These are phyloP conservation scores for Colostygia pectinataria DNA, from an alignment of 2,888 invertebrate species.

Conservation along the genomic window DNA sequence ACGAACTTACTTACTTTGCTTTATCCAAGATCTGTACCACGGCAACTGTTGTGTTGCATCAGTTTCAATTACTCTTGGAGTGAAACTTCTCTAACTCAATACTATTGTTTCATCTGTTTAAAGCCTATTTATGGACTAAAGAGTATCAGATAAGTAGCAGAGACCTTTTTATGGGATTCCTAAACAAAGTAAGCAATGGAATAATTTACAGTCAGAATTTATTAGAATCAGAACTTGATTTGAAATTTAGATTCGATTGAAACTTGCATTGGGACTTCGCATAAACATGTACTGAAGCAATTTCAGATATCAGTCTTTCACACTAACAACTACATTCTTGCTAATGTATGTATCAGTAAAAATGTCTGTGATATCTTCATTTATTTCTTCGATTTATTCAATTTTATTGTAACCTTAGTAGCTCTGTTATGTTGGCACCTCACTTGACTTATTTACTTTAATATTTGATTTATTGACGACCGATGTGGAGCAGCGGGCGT, in stretches of 20 bases:
- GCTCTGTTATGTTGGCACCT: no score
- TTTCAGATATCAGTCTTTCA: neutral
- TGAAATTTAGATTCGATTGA: slow-evolving; percentile 15
- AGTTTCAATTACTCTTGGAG: neutral
- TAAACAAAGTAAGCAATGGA: slow-evolving; percentile 18
- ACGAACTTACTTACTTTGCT: no score
- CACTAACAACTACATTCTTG: neutral
- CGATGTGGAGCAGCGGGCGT: no score
- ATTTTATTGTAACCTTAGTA: no score
- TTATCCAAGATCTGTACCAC: no score
- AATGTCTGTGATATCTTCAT: no score
- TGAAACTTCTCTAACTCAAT: neutral
- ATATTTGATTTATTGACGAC: no score
- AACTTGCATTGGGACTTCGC: neutral
- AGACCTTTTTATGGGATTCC: slow-evolving; percentile 19
- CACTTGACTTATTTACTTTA: no score
- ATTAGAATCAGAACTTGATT: slow-evolving; percentile 3
- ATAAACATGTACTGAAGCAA: neutral
- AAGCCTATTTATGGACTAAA: slow-evolving; percentile 23
- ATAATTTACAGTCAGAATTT: slow-evolving; percentile 12
- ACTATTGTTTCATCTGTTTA: slow-evolving; percentile 1
- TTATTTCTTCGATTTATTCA: no score
- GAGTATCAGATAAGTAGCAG: slow-evolving; percentile 15
- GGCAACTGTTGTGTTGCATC: no score
- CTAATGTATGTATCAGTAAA: neutral